Conservation (phyloP, 2,113 vertebrate species). For the Pan troglodytes region DNA sequence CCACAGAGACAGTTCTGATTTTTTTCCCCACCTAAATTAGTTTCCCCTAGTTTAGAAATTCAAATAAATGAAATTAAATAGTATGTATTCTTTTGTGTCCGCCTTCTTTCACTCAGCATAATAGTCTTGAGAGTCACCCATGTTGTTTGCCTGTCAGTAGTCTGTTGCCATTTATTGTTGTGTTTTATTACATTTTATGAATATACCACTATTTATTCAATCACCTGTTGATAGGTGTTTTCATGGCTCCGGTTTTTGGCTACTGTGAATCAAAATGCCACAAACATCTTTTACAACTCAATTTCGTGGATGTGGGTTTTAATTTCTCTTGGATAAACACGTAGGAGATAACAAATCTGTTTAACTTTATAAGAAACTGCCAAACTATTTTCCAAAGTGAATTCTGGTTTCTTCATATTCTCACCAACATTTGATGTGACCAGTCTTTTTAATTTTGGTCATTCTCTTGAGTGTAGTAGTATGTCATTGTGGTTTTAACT, state of each 20-base stretch:
- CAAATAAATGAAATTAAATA: neutral
- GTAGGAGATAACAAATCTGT: neutral
- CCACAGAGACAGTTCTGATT: neutral
- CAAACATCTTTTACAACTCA: neutral
- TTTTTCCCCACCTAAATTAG: neutral
- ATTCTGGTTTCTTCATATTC: neutral
- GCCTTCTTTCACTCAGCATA: neutral
- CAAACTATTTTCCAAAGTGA: neutral
- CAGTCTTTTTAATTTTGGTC: neutral
- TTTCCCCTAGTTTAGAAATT: neutral
- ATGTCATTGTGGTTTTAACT: neutral
- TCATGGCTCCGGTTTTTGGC: neutral
- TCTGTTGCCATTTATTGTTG: neutral
- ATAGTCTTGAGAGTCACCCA: neutral
- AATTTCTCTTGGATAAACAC: neutral
- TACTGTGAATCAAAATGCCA: neutral
- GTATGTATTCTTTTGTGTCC: neutral
- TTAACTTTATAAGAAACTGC: neutral
- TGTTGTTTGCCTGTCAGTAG: neutral
- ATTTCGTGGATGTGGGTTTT: neutral
- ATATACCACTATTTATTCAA: neutral
- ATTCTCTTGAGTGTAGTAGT: neutral
- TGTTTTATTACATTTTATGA: neutral
- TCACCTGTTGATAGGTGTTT: neutral
- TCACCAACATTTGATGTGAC: neutral